Evolutionary conservation across 2,113 vertebrate genomes (phyloP).

Genomic region (Phalacrocorax pelagicus): DNA sequence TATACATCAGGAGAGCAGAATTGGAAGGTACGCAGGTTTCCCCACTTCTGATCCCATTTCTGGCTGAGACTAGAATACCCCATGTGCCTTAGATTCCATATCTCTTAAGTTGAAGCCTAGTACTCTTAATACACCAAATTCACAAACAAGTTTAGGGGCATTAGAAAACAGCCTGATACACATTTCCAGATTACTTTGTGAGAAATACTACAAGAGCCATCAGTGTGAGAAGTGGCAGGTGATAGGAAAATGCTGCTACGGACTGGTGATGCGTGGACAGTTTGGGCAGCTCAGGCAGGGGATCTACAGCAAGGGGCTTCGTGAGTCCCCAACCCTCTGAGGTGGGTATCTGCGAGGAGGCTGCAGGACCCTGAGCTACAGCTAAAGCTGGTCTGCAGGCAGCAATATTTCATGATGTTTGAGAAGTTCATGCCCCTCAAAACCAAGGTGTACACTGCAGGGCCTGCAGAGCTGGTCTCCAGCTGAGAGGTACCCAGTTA

Average conservation of each 20-base stretch:
- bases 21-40: background rate
- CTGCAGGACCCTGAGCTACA: background rate
- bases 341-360: background rate
- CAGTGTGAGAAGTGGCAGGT: background rate
- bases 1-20: background rate
- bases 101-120: background rate
- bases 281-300: background rate
- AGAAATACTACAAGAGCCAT: background rate
- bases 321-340: fast-evolving
- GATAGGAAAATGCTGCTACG: background rate
- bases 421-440: background rate
- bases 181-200: background rate
- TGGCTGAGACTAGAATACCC: background rate
- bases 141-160: background rate
- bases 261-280: background rate
- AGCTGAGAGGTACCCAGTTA: background rate
- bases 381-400: background rate
- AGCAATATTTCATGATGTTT: background rate
- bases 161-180: background rate
- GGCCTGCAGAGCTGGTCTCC: background rate
- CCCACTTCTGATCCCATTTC: background rate
- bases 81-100: background rate
- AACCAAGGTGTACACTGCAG: background rate
- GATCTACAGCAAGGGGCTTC: background rate
- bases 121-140: background rate